Conservation (phyloP, 2,888 invertebrate species). For the Eucriotettix oculatus region DNA sequence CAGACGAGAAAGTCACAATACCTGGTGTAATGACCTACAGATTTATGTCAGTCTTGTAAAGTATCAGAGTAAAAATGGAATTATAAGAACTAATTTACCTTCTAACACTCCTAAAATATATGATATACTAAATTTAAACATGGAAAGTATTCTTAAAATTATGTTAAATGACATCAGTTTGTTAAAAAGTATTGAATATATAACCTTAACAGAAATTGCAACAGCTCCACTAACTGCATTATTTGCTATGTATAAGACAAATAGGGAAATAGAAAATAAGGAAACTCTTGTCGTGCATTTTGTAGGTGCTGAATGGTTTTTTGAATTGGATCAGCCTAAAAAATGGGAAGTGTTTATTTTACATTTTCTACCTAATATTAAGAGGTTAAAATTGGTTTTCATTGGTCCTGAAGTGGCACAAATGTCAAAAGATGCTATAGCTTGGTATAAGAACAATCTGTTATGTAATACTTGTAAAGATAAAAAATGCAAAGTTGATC, state of each 20-base stretch:
- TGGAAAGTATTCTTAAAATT: slow-evolving; percentile 5
- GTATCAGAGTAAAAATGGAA: slow-evolving; percentile 39
- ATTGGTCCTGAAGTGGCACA: slow-evolving; percentile 42
- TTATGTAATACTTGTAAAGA: slow-evolving; percentile 8
- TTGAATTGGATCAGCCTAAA: slow-evolving; percentile 46
- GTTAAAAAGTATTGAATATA: slow-evolving; percentile 2
- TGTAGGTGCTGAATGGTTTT: slow-evolving; percentile 52
- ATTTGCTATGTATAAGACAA: slow-evolving; percentile 22
- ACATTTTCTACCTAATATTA: slow-evolving; percentile 40
- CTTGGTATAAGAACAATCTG: not conserved
- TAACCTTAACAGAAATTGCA: slow-evolving; percentile 17
- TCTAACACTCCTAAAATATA: slow-evolving; percentile 24
- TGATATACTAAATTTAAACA: slow-evolving; percentile 12
- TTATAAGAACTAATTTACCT: slow-evolving; percentile 40
- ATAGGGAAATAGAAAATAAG: slow-evolving; percentile 12
- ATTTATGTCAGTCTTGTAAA: slow-evolving; percentile 40
- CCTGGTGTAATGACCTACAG: slow-evolving; percentile 46
- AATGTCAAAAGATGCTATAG: not conserved
- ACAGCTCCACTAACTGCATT: slow-evolving; percentile 17
- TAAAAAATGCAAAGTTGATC: slow-evolving; percentile 9
- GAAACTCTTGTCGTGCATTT: slow-evolving; percentile 29
- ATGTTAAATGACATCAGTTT: not conserved
- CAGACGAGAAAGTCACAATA: slow-evolving; percentile 30
- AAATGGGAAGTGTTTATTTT: slow-evolving; percentile 57
- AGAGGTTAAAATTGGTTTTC: slow-evolving; percentile 39